Evolutionary conservation across 2,113 vertebrate species (phyloP).

Genomic region (Nesogale talazaci): DNA sequence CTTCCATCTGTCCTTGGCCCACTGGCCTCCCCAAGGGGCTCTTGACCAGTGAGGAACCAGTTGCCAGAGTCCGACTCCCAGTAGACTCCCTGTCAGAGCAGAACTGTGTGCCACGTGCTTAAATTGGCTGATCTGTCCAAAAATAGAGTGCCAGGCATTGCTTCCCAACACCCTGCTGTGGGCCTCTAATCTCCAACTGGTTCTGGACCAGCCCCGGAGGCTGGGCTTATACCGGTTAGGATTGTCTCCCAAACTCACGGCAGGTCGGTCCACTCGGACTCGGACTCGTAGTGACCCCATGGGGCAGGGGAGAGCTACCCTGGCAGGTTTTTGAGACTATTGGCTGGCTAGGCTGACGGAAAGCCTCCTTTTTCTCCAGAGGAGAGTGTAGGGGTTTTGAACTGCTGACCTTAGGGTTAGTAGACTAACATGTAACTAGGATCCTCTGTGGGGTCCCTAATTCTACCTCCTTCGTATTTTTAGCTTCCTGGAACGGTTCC

Average conservation of each 20-base stretch:
- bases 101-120: neutral
- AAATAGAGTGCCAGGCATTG: neutral
- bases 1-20: neutral
- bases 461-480: neutral
- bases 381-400: neutral
- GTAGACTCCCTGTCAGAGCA: neutral
- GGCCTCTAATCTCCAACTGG: neutral
- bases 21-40: neutral
- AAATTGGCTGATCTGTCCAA: neutral
- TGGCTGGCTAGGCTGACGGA: too few relatives aligned
- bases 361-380: too few relatives aligned
- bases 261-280: neutral
- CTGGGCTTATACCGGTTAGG: neutral
- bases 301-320: too few relatives aligned
- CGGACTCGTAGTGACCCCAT: neutral
- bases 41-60: neutral
- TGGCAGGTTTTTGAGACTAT: neutral
- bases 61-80: neutral
- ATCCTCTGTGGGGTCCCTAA: constrained; percentile 1
- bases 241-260: neutral
- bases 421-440: neutral
- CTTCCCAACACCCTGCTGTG: neutral
- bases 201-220: neutral
- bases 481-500: too few relatives aligned
- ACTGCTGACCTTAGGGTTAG: neutral